phyloP scores from a whole-genome alignment of 2,888 invertebrate species.

The Tethea ocularis region DNA sequence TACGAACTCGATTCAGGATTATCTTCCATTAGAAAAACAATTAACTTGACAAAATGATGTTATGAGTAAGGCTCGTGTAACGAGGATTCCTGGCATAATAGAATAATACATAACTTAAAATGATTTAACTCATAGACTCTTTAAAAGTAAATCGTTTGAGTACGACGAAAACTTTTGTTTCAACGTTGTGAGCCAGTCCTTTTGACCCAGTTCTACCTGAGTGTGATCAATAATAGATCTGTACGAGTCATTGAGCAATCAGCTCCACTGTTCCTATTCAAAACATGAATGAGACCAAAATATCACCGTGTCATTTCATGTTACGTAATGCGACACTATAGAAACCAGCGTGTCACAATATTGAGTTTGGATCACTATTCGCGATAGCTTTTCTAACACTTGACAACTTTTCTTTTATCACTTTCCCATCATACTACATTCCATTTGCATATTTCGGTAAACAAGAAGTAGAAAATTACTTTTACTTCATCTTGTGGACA shows the following conservation, averaged over 20 bases:
- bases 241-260: conserved; percentile 61
- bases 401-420: neutral
- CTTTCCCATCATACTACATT: neutral
- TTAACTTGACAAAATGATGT: no score
- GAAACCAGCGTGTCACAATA: conserved; percentile 18
- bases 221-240: conserved; percentile 47
- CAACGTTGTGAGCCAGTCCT: conserved; percentile 16
- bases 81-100: no score
- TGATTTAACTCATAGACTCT: neutral
- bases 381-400: conserved; percentile 15
- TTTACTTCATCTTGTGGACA: no score
- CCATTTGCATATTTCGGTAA: neutral
- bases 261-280: conserved; percentile 47
- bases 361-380: conserved; percentile 9
- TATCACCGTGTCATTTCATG: conserved; percentile 54
- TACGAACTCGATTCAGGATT: no score
- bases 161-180: conserved; percentile 4
- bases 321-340: conserved; percentile 40
- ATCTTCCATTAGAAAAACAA: no score
- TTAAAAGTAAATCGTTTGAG: neutral
- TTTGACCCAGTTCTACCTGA: conserved; percentile 41
- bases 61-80: no score
- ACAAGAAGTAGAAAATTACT: no score
- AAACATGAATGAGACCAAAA: conserved; percentile 56
- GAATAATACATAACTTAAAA: neutral